phyloP scores from a whole-genome alignment of 2,113 vertebrate species.

The Balaeniceps rex region DNA sequence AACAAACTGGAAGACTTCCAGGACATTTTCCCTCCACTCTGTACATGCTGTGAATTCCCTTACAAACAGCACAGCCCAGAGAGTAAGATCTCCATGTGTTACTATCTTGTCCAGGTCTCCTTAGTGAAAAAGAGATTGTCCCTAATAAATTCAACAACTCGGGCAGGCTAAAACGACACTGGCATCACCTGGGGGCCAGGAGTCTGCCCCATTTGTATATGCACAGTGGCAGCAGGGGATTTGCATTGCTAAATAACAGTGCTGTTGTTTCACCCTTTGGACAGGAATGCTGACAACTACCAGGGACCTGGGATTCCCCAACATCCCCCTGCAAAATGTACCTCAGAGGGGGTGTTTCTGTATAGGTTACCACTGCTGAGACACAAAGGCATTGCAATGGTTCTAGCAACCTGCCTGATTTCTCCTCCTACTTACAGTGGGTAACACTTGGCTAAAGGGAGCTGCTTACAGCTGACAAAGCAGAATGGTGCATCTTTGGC shows the following conservation, averaged over 20 bases:
- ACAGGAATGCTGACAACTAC: not conserved
- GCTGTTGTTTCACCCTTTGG: not conserved
- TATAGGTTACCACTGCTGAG: not conserved
- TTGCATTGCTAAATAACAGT: not conserved
- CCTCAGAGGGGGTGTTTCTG: not conserved
- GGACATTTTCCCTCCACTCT: not conserved
- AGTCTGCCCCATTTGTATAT: not conserved
- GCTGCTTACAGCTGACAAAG: not conserved
- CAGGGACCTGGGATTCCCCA: not conserved
- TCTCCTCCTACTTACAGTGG: not conserved
- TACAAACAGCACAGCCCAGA: not conserved
- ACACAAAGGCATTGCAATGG: not conserved
- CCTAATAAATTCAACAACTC: fast-evolving
- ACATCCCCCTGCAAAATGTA: not conserved
- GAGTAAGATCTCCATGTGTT: not conserved
- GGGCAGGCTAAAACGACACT: not conserved
- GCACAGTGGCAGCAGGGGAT: not conserved
- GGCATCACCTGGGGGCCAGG: not conserved
- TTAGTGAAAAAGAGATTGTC: not conserved
- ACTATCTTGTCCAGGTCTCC: not conserved
- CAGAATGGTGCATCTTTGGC: not conserved
- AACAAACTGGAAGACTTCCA: not conserved
- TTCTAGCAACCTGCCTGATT: not conserved
- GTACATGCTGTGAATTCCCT: not conserved
- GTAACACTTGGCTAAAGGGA: not conserved